Evolutionary conservation across 1,140 invertebrate genomes (phyloP), one percentile per base, ranked within the genome.

Genomic region (Macrotrachela quadricornifera): DNA sequence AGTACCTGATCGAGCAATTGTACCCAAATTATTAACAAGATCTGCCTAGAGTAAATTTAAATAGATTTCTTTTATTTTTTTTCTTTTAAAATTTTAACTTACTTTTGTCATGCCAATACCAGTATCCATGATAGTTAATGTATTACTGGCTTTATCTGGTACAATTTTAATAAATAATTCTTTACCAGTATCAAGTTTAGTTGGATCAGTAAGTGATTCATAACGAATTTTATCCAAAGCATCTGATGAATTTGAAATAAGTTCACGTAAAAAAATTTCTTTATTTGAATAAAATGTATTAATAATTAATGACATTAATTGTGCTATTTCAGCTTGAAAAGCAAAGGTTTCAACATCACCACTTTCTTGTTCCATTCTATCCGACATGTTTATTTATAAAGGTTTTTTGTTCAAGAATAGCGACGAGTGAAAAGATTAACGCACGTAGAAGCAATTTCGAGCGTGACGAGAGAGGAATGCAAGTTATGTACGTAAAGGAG

Each of bases 251-350:
- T 85, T 85, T 8, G 82, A 85, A 60, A 85, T 82, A 65, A 97
- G 78, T 76, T 99, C 92, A 73, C 92, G 77, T 54, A 97, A 78
- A 73, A 97, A 99, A 59, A 97, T 95, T 75, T 99, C 92, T 74
- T 97, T 97, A 76, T 97, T 97, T 0, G 87, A 92, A 67, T 99
- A 97, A 73, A 99, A 95, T 43, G 92, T 96, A 77, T 97, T 97
- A 78, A 97, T 97, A 76, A 99, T 97, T 65, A 92, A 74, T 57
- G 80, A 84, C 86, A 92, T 90, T 67, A 91, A 78, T 77, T 72
- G 70, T 68, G 86, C 85, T 69, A 91, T 90, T 73, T 92, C 86
- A 63, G 86, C 86, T 75, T 92, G 86, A 74, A 91, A 91, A 41
- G 75, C 75, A 60, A 77, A 78, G 53, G 76, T 77, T 60, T 78